A percentile compares a stretch with the other conserved stretches of the same genome.
These are phyloP conservation scores for Turritopsis dohrnii DNA, from an alignment of 30 jellyfish, hydroid and myxozoan species.

Conservation along the genomic window DNA sequence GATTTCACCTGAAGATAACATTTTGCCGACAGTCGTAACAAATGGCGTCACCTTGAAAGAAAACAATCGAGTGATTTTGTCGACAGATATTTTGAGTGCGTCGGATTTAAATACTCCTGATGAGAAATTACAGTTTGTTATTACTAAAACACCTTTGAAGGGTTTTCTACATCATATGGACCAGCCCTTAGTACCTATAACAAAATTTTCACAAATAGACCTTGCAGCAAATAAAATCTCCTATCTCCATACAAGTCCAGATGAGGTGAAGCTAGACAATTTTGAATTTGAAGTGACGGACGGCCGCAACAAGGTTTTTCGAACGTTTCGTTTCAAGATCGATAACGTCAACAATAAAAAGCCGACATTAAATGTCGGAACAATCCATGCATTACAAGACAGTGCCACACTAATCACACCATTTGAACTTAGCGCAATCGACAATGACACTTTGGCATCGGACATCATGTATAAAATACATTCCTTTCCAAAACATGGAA, in stretches of 20 bases:
- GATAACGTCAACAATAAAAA: constrained; percentile 66
- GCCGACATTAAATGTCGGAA: constrained; percentile 49
- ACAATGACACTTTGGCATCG: constrained; percentile 66
- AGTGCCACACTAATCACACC: constrained; percentile 71
- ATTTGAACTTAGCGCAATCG: constrained; percentile 76
- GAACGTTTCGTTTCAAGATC: constrained; percentile 80
- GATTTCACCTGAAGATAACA: constrained; percentile 78
- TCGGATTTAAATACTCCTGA: constrained; percentile 89
- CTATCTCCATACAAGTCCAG: constrained; percentile 80
- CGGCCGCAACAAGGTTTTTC: constrained; percentile 73
- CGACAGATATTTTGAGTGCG: constrained; percentile 95
- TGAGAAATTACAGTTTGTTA: constrained; percentile 52
- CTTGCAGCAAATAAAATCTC: constrained; percentile 83
- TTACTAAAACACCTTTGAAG: constrained; percentile 78
- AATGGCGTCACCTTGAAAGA: constrained; percentile 73
- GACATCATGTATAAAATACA: constrained; percentile 44
- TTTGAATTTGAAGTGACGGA: constrained; percentile 95
- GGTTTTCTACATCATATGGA: constrained; percentile 78
- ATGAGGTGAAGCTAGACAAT: constrained; percentile 75
- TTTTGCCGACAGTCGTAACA: constrained; percentile 82
- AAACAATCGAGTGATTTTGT: constrained; percentile 62
- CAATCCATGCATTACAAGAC: constrained; percentile 68
- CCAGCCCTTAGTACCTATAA: constrained; percentile 79
- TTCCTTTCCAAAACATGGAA: constrained; percentile 78
- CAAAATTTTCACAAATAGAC: constrained; percentile 79